Percentiles rank a stretch among this genome's conserved stretches.
Conservation (phyloP, 2,888 invertebrate genomes). For the Lasioglossum lativentre region DNA sequence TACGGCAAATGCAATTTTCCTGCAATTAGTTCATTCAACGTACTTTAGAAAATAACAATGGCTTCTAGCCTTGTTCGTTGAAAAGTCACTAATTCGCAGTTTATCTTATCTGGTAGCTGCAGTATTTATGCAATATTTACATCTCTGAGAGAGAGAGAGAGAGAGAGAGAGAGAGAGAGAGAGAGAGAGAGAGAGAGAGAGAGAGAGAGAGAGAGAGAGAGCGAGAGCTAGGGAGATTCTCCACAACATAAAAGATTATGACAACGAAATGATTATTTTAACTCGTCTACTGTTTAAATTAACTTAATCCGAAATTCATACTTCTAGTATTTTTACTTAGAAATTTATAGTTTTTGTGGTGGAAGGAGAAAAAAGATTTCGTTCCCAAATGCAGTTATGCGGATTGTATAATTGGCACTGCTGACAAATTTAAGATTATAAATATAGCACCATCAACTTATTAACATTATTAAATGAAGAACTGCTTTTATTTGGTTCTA, state of each 20-base stretch:
- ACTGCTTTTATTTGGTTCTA: background rate
- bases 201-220: background rate
- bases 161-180: background rate
- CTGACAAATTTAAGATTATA: too few species aligned
- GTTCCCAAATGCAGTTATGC: background rate
- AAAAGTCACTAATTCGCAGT: constrained; percentile 36
- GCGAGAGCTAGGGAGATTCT: background rate
- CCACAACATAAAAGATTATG: background rate
- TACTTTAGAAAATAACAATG: constrained; percentile 7
- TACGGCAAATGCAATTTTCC: constrained; percentile 13
- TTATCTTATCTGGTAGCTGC: constrained; percentile 23
- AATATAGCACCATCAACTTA: background rate
- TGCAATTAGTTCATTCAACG: constrained; percentile 15
- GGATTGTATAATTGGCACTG: background rate
- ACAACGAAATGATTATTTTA: background rate
- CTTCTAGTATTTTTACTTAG: background rate
- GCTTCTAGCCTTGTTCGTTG: constrained; percentile 13
- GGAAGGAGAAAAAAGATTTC: background rate
- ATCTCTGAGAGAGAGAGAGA: constrained; percentile 7
- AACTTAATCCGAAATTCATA: background rate
- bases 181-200: too few species aligned
- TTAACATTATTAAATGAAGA: background rate
- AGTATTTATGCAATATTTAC: constrained; percentile 3
- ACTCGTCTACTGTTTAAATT: background rate
- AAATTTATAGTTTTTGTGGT: background rate